phyloP scores from a whole-genome alignment of 2,113 vertebrate genomes.

The Psittacara wagleri region DNA sequence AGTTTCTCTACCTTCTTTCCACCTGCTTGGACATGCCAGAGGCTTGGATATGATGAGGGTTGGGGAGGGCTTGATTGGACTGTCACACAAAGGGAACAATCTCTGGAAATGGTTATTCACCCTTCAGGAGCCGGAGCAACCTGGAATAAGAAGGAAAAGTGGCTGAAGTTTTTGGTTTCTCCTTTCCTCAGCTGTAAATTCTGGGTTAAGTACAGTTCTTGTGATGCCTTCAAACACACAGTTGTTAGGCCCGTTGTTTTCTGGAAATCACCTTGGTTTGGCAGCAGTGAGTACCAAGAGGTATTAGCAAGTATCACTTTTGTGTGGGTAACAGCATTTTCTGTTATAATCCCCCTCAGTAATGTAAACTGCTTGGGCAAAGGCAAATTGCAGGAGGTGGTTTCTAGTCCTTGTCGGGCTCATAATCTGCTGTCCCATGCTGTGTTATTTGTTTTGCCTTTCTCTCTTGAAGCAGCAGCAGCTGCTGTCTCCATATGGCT shows the following conservation, averaged over 20 bases:
- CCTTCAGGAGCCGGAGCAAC: not conserved
- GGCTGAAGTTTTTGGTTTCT: not conserved
- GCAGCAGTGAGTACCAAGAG: not conserved
- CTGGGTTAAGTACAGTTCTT: not conserved
- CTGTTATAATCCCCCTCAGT: not conserved
- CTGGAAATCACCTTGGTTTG: not conserved
- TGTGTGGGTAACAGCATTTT: not conserved
- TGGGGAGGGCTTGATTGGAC: not conserved
- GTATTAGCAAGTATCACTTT: accelerated
- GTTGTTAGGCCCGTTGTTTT: not conserved
- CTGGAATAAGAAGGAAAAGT: not conserved
- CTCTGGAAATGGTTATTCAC: not conserved
- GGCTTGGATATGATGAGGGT: not conserved
- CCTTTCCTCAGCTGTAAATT: not conserved
- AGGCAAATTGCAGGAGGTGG: not conserved
- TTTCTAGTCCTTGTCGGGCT: not conserved
- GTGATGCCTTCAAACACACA: not conserved
- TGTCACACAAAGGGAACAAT: not conserved
- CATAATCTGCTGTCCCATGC: not conserved
- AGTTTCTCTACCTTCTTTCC: not conserved
- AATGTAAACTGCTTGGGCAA: not conserved
- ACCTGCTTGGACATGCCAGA: not conserved
- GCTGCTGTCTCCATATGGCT: not conserved
- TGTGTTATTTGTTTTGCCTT: not conserved
- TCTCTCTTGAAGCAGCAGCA: not conserved